Evolutionary conservation across 2,888 invertebrate species (phyloP).

Genomic region (Philaethria dido): DNA sequence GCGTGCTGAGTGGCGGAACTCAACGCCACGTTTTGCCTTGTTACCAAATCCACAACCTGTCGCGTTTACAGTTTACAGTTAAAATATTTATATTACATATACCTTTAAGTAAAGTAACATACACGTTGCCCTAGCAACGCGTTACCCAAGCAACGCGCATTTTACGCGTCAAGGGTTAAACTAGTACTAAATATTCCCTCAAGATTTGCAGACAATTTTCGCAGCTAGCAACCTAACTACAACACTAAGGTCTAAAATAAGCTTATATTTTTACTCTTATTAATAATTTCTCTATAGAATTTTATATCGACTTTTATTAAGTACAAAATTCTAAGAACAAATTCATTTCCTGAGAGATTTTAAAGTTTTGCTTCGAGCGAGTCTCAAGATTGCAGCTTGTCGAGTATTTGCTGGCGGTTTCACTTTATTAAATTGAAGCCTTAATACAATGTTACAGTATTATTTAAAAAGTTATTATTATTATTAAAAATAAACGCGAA

Average conservation of each 20-base stretch:
- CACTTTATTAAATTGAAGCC: conserved; percentile 21
- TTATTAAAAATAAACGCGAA: background rate
- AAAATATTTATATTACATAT: too few species aligned
- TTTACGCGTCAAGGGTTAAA: too few species aligned
- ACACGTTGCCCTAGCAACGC: too few species aligned
- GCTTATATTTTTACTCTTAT: background rate
- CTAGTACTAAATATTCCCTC: too few species aligned
- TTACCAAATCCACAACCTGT: too few species aligned
- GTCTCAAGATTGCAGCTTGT: conserved; percentile 18
- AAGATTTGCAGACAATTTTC: too few species aligned
- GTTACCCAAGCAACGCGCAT: too few species aligned
- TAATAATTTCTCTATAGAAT: background rate
- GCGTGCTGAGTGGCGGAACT: too few species aligned
- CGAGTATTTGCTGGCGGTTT: conserved; percentile 8
- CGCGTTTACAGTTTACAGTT: too few species aligned
- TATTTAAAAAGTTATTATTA: background rate
- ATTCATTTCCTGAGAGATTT: conserved; percentile 31
- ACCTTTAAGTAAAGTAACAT: too few species aligned
- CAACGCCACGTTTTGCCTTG: too few species aligned
- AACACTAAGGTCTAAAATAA: background rate
- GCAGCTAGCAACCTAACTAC: too few species aligned
- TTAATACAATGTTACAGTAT: background rate
- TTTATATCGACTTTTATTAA: conserved; percentile 27
- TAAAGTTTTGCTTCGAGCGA: conserved; percentile 24
- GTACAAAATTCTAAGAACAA: conserved; percentile 29